phyloP scores from a whole-genome alignment of 2,113 vertebrate genomes.

The Micromys minutus region DNA sequence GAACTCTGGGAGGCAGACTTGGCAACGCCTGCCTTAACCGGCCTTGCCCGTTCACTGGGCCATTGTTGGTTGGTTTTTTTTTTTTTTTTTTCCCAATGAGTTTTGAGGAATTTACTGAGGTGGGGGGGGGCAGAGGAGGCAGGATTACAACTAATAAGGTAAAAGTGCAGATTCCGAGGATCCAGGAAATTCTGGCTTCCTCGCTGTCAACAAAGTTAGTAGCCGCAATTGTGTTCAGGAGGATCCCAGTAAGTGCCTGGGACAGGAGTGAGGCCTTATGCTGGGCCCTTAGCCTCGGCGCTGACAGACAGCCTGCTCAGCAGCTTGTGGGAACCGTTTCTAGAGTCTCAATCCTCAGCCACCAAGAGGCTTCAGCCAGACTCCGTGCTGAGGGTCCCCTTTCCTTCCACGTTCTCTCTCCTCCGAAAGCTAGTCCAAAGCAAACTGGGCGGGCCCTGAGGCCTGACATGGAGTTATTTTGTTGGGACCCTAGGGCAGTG shows the following conservation, averaged over 20 bases:
- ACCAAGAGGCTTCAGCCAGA: neutral
- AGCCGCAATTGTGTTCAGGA: too few relatives aligned
- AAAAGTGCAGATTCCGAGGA: too few relatives aligned
- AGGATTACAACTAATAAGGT: neutral
- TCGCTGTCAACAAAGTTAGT: neutral
- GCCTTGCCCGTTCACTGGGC: too few relatives aligned
- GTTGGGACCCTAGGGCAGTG: neutral
- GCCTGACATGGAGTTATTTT: neutral
- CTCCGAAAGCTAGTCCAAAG: neutral
- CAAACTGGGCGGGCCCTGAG: accelerated
- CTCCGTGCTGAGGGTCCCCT: neutral
- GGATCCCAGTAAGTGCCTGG: neutral
- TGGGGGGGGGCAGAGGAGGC: neutral
- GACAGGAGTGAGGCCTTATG: accelerated
- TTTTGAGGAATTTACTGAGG: neutral
- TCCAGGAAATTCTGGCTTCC: too few relatives aligned
- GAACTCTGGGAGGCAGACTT: neutral
- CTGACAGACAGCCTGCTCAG: neutral
- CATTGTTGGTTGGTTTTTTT: too few relatives aligned
- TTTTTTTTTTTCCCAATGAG: neutral
- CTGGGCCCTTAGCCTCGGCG: neutral
- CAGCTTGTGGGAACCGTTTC: neutral
- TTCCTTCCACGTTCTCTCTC: neutral
- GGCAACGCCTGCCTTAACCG: neutral
- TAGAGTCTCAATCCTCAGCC: neutral